These are phyloP conservation scores for Lutjanus campechanus DNA, from an alignment of 2,797 vertebrate genomes.

Conservation along the genomic window DNA sequence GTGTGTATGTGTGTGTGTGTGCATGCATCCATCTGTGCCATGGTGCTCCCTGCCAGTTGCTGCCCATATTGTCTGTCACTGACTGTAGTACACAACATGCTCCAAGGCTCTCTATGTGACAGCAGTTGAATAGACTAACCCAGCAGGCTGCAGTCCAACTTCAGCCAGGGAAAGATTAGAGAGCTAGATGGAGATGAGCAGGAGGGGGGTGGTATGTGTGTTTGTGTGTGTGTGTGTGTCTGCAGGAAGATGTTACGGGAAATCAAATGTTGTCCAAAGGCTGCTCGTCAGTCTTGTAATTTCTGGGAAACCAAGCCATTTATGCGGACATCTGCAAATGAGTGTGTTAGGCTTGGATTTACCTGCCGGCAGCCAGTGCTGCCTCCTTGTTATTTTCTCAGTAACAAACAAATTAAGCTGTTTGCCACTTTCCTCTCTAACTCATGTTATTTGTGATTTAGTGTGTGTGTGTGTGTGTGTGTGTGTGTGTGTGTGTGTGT, in stretches of 20 bases:
- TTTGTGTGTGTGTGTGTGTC: too few species aligned
- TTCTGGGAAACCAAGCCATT: constrained; percentile 62
- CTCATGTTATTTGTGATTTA: constrained; percentile 20
- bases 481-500: constrained; percentile 2
- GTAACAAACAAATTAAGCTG: constrained; percentile 51
- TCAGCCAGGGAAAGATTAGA: constrained; percentile 65
- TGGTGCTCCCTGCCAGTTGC: constrained; percentile 64
- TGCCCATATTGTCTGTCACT: constrained; percentile 68
- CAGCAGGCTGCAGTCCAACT: constrained; percentile 64
- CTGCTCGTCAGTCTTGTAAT: constrained; percentile 40
- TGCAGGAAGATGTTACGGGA: constrained; percentile 55
- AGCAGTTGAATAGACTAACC: constrained; percentile 66
- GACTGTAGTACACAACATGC: constrained; percentile 59
- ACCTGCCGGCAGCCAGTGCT: constrained; percentile 45
- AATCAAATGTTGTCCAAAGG: constrained; percentile 53
- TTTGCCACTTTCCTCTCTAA: constrained; percentile 41
- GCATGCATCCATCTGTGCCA: constrained; percentile 62
- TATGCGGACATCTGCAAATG: constrained; percentile 46
- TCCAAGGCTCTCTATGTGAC: constrained; percentile 62
- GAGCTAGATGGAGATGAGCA: constrained; percentile 59
- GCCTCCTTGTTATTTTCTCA: constrained; percentile 48
- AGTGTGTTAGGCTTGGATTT: constrained; percentile 44
- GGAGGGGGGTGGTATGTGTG: constrained; percentile 6
- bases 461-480: constrained; percentile 1
- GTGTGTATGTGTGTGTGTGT: constrained; percentile 22